Base-by-base conservation (phyloP, 2,797 vertebrate species). In the Loris lydekkerianus region DNA sequence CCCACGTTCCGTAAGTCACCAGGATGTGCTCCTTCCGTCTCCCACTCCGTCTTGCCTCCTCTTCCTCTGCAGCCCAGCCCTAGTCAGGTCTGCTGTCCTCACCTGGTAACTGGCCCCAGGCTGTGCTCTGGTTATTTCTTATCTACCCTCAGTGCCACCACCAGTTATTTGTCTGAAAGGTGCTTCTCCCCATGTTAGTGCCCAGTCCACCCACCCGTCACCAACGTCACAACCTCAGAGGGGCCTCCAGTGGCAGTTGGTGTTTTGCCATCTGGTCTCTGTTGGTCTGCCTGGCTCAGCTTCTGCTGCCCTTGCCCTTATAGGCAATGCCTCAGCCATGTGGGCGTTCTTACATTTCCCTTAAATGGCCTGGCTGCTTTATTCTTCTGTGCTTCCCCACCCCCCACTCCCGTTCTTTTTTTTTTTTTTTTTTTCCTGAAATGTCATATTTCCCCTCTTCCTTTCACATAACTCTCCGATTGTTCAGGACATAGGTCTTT, bases 361-460 rank as follows among this genome's bases (percentile, higher is more conserved):
- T 56, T 29, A 46, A 82, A 75, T 70, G 31, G 14, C 7, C 10
- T 15, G 69, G 69, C 0, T 21, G 1, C 69, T 67, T 67, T 80
- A 18, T 63, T 49, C 3, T 34, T 65, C 15, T 67, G 0, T 72
- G 25, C 15, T 37, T 90, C 80, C 46, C 31, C 49, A 4, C 27
- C 4, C 4, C 21, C 4, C 63, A 40, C 40, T 46, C 60, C 46
- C 65, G 49, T 20, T 34, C 46, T 58, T 75, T 56, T 18, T 60
- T 40, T 94, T 61, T 49, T 34, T 56, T 58, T 75, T 63, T 18
- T 60, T 58, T 94, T 56, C 7, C 67, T 56, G 25, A 72, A 85
- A 80, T 29, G 20, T 46, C 2, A 88, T 83, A 49, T 77, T 96
- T 23, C 72, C 56, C 3, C 20, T 90, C 72, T 81, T 40, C 23